These are phyloP conservation scores for Oligia fasciuncula DNA, from an alignment of 2,888 invertebrate genomes.

Conservation along the genomic window DNA sequence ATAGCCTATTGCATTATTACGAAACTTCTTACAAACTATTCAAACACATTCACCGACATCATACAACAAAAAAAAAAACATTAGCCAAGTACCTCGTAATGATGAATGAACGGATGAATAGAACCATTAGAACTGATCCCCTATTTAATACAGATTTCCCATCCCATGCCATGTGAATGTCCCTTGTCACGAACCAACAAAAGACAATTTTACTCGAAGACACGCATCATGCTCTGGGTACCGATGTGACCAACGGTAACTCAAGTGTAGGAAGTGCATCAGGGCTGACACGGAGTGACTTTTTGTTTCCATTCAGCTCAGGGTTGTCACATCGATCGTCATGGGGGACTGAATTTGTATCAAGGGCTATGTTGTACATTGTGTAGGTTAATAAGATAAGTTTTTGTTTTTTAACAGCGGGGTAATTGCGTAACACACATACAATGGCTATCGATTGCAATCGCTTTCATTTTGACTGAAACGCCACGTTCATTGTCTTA, in stretches of 20 bases:
- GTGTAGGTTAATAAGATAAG: slow-evolving; percentile 18
- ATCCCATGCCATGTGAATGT: slow-evolving; percentile 16
- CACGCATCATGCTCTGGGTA: slow-evolving; percentile 24
- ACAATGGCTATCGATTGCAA: neutral
- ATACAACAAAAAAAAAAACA: neutral
- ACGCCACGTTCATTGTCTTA: too few species aligned
- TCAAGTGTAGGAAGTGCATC: slow-evolving; percentile 52
- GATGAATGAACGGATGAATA: slow-evolving; percentile 42
- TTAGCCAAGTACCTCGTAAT: neutral
- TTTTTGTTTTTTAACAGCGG: neutral
- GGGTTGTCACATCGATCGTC: slow-evolving; percentile 65
- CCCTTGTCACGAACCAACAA: slow-evolving; percentile 43
- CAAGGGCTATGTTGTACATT: slow-evolving; percentile 16
- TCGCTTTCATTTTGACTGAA: neutral
- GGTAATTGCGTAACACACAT: too few species aligned
- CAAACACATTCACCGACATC: neutral
- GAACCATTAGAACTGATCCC: slow-evolving; percentile 26
- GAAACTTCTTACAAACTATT: neutral
- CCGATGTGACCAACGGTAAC: slow-evolving; percentile 29
- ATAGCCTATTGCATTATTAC: neutral
- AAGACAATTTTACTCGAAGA: slow-evolving; percentile 30
- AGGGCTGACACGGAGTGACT: slow-evolving; percentile 44
- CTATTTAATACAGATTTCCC: slow-evolving; percentile 20
- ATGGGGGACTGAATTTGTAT: slow-evolving; percentile 51
- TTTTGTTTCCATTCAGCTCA: slow-evolving; percentile 49